These are phyloP conservation scores for Corvus cornix DNA, from an alignment of 2,113 vertebrate species.

Conservation along the genomic window DNA sequence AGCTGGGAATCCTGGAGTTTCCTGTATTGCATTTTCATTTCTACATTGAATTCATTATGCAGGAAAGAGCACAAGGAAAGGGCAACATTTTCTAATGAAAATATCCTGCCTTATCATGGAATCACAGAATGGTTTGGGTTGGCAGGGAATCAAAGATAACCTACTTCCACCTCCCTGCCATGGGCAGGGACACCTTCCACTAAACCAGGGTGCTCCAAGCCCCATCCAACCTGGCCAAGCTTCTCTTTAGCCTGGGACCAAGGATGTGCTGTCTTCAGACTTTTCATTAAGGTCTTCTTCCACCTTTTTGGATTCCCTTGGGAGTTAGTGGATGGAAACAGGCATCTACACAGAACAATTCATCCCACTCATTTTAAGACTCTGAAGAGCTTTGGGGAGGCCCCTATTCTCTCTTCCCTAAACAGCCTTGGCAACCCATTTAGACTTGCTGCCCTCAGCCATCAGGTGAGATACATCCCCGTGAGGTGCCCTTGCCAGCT, in stretches of 20 bases:
- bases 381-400: background rate
- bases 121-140: background rate
- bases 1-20: background rate
- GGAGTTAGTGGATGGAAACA: background rate
- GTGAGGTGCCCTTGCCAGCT: background rate
- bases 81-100: conserved; percentile 31
- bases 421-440: background rate
- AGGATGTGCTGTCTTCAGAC: background rate
- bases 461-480: background rate
- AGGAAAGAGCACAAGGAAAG: conserved; percentile 36
- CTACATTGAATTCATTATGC: conserved; percentile 36
- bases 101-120: conserved; percentile 48
- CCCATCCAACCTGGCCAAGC: background rate
- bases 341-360: fast-evolving
- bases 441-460: background rate
- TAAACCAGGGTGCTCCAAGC: background rate
- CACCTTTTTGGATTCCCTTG: background rate
- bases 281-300: background rate
- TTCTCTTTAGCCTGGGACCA: background rate
- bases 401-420: background rate
- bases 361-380: background rate
- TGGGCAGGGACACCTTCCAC: background rate
- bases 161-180: background rate
- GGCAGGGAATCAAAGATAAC: background rate
- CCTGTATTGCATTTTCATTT: conserved; percentile 33